Evolutionary conservation across 2,113 vertebrate genomes (phyloP).

Genomic region (Antechinus flavipes): DNA sequence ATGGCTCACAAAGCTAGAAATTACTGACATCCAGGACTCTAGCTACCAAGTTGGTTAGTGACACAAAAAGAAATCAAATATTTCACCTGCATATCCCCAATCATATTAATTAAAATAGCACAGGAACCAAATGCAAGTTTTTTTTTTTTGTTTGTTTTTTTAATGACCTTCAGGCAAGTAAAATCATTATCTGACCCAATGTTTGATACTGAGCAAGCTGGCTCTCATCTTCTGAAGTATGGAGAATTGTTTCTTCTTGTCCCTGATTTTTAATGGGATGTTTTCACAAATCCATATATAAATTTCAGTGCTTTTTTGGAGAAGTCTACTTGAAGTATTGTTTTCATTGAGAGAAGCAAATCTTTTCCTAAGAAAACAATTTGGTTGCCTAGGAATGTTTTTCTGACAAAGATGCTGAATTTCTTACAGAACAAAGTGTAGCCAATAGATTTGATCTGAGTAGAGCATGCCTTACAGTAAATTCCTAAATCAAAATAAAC

Average conservation of each 20-base stretch:
- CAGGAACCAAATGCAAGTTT: background rate
- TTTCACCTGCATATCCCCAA: background rate
- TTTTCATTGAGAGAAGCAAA: slow-evolving; percentile 31
- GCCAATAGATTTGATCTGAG: slow-evolving; percentile 35
- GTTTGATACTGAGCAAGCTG: slow-evolving; percentile 46
- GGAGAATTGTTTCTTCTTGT: slow-evolving; percentile 44
- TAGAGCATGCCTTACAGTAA: slow-evolving; percentile 42
- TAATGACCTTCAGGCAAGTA: slow-evolving; percentile 36
- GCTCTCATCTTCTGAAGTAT: slow-evolving; percentile 31
- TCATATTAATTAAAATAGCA: background rate
- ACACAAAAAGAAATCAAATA: background rate
- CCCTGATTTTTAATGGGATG: slow-evolving; percentile 18
- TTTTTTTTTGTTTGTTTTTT: slow-evolving; percentile 30
- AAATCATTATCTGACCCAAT: background rate
- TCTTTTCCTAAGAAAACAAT: slow-evolving; percentile 47
- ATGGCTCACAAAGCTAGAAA: background rate
- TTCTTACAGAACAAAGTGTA: slow-evolving; percentile 48
- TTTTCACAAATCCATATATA: background rate
- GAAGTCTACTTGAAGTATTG: slow-evolving; percentile 32
- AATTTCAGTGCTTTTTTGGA: background rate
- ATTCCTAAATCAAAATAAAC: slow-evolving; percentile 47
- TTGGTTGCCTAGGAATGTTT: background rate
- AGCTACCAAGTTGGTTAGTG: background rate
- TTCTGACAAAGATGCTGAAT: slow-evolving; percentile 58
- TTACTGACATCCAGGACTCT: background rate